phyloP scores from a whole-genome alignment of 2,113 vertebrate genomes.

The Perognathus longimembris region DNA sequence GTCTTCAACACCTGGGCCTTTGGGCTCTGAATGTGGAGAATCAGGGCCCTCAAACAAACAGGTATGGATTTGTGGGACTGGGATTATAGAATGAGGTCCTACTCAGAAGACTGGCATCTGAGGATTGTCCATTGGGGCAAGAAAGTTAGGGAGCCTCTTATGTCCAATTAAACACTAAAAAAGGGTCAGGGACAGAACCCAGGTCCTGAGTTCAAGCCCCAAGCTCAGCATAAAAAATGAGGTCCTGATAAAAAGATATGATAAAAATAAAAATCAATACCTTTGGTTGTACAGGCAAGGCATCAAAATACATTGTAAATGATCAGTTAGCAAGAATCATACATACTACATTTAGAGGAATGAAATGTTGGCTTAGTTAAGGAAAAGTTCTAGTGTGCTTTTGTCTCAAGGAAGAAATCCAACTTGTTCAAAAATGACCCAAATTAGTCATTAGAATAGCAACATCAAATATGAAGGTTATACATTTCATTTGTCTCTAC shows the following conservation, averaged over 20 bases:
- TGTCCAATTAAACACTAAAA: too few relatives aligned
- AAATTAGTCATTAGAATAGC: constrained; percentile 19
- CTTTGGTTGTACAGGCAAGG: not conserved
- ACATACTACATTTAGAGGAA: not conserved
- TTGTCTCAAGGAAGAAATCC: constrained; percentile 22
- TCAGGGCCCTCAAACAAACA: not conserved
- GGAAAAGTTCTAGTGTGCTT: not conserved
- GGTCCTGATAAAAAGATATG: not conserved
- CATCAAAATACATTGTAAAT: not conserved
- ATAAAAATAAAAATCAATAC: not conserved
- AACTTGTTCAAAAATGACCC: constrained; percentile 26
- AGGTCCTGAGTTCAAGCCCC: too few relatives aligned
- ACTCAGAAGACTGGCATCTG: too few relatives aligned
- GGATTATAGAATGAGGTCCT: not conserved
- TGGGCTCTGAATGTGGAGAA: not conserved
- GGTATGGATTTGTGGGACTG: not conserved
- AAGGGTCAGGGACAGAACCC: too few relatives aligned
- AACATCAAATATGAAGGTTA: not conserved
- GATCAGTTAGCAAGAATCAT: not conserved
- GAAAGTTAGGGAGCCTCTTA: too few relatives aligned
- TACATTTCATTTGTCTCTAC: not conserved
- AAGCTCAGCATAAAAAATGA: too few relatives aligned
- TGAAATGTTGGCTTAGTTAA: not conserved
- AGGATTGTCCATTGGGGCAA: too few relatives aligned
- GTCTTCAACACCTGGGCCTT: not conserved